phyloP scores from a whole-genome alignment of 2,113 vertebrate species.

The Cyprinodon brontotheroides region DNA sequence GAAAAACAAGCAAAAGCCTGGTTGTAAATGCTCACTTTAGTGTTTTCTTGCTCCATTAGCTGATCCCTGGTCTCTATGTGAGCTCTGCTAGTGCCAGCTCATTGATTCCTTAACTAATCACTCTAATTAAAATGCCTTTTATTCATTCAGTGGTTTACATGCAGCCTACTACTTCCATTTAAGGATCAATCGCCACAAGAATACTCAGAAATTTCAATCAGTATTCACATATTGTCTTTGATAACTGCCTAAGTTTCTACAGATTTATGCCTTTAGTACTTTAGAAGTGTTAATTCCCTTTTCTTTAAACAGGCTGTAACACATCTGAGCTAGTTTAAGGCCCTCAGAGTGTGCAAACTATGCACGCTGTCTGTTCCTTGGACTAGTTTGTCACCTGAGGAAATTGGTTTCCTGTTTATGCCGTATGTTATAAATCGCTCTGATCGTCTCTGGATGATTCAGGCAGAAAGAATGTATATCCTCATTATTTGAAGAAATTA shows the following conservation, averaged over 20 bases:
- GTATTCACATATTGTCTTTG: neutral
- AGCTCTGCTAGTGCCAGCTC: conserved; percentile 70
- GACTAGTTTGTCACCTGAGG: conserved; percentile 73
- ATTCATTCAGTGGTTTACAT: conserved; percentile 70
- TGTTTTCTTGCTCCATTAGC: conserved; percentile 66
- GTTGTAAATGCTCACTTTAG: conserved; percentile 49
- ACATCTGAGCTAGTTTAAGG: conserved; percentile 24
- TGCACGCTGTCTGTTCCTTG: conserved; percentile 32
- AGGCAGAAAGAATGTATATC: conserved; percentile 46
- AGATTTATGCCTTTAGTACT: neutral
- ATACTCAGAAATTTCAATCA: conserved; percentile 40
- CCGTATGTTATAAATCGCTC: conserved; percentile 58
- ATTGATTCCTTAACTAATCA: conserved; percentile 78
- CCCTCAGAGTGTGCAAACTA: conserved; percentile 4
- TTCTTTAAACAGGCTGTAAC: conserved; percentile 15
- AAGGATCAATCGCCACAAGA: conserved; percentile 57
- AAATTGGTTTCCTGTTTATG: conserved; percentile 71
- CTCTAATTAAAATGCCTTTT: conserved; percentile 78
- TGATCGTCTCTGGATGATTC: conserved; percentile 60
- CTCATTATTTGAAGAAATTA: conserved; percentile 77
- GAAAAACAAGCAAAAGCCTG: conserved; percentile 25
- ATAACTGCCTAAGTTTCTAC: neutral
- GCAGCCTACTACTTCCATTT: conserved; percentile 52
- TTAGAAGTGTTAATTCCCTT: conserved; percentile 2
- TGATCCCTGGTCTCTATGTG: conserved; percentile 56